phyloP scores from a whole-genome alignment of 2,113 vertebrate species.

The Corythornis vintsioides region DNA sequence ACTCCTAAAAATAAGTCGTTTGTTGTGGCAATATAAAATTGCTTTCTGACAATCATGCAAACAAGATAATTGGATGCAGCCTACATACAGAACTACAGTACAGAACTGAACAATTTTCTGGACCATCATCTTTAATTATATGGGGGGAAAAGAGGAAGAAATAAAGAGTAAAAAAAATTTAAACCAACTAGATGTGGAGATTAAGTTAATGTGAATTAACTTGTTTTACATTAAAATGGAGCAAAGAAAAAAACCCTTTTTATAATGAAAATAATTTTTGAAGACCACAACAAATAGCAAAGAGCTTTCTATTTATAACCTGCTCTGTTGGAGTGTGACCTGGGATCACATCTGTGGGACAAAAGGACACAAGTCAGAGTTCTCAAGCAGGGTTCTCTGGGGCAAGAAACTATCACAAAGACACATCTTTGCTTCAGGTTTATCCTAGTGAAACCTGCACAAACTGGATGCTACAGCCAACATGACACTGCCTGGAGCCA shows the following conservation, averaged over 20 bases:
- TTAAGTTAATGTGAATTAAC: neutral
- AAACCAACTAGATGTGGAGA: neutral
- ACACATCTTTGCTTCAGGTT: neutral
- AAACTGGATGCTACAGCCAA: neutral
- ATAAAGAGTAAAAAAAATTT: neutral
- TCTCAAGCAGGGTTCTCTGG: neutral
- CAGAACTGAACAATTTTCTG: neutral
- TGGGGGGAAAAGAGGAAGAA: neutral
- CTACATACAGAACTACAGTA: neutral
- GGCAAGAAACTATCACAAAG: neutral
- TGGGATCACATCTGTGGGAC: neutral
- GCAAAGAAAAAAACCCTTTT: neutral
- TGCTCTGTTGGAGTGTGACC: neutral
- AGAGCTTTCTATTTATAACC: neutral
- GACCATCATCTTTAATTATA: neutral
- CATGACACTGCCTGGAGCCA: neutral
- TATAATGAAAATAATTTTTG: neutral
- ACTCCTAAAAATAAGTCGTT: neutral
- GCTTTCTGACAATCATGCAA: neutral
- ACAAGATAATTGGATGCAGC: neutral
- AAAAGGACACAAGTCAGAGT: neutral
- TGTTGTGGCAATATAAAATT: neutral
- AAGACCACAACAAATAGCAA: neutral
- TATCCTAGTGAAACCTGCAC: neutral
- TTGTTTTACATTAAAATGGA: neutral